Conservation (phyloP, 2,797 vertebrate genomes). For the Acanthopagrus latus region DNA sequence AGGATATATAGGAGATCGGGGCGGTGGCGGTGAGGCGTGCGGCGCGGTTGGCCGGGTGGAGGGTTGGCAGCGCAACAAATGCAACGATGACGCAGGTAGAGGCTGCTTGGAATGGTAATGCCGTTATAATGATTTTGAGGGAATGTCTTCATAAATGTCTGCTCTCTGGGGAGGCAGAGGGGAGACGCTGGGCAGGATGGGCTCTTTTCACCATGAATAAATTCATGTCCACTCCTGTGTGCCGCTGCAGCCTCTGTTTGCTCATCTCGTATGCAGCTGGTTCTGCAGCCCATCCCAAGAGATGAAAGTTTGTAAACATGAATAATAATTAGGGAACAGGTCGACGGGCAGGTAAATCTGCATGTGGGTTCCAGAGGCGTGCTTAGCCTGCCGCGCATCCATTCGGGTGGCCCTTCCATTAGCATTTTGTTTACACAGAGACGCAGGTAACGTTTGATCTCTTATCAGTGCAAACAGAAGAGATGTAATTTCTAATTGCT, state of each 20-base stretch:
- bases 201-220: slow-evolving; percentile 84
- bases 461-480: slow-evolving; percentile 73
- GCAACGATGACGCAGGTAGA: slow-evolving; percentile 75
- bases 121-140: slow-evolving; percentile 80
- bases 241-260: slow-evolving; percentile 75
- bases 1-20: slow-evolving; percentile 25
- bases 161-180: slow-evolving; percentile 74
- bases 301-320: slow-evolving; percentile 89
- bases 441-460: slow-evolving; percentile 76
- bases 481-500: slow-evolving; percentile 76
- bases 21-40: slow-evolving; percentile 3
- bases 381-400: slow-evolving; percentile 59
- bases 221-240: slow-evolving; percentile 81
- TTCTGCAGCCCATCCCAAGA: slow-evolving; percentile 78
- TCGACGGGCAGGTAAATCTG: slow-evolving; percentile 86
- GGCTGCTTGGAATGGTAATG: slow-evolving; percentile 81
- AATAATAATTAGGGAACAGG: slow-evolving; percentile 87
- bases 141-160: slow-evolving; percentile 88
- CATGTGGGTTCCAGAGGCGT: slow-evolving; percentile 73
- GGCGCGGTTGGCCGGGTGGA: slow-evolving; percentile 30
- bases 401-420: slow-evolving; percentile 71
- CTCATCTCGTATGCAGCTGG: slow-evolving; percentile 82
- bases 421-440: slow-evolving; percentile 78
- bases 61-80: slow-evolving; percentile 65
- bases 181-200: slow-evolving; percentile 58